These are phyloP conservation scores for Lindbergichthys nudifrons DNA, from an alignment of 2,797 vertebrate species.

Conservation along the genomic window DNA sequence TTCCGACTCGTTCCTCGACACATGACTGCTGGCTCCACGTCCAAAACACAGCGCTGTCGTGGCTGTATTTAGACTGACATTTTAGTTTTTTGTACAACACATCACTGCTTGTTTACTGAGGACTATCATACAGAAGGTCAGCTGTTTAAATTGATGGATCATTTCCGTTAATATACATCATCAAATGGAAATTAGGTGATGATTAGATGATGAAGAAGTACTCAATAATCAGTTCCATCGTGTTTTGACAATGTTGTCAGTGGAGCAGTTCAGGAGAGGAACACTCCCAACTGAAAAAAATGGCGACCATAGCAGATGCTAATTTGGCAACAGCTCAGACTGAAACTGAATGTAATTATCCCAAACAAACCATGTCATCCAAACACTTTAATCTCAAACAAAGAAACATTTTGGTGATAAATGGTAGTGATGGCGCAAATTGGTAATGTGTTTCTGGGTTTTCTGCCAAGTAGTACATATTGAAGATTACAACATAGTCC, in stretches of 20 bases:
- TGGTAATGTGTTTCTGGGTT: not conserved
- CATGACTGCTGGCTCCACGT: slow-evolving; percentile 50
- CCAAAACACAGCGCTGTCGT: slow-evolving; percentile 54
- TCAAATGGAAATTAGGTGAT: not conserved
- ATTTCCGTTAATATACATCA: not conserved
- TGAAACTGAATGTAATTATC: not conserved
- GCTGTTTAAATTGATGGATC: not conserved
- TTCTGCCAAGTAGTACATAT: not conserved
- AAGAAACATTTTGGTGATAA: not conserved
- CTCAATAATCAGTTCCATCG: not conserved
- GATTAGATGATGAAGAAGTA: not conserved
- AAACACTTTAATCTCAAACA: not conserved
- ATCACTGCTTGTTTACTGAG: not conserved
- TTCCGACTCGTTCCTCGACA: slow-evolving; percentile 63
- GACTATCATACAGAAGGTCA: not conserved
- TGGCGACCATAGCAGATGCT: not conserved
- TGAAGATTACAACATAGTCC: not conserved
- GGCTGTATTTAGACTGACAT: slow-evolving; percentile 33
- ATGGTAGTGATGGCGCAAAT: not conserved
- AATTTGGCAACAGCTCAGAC: not conserved
- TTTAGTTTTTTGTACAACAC: not conserved
- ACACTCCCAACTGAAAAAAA: not conserved
- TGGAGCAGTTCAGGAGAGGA: not conserved
- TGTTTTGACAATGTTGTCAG: too few relatives aligned
- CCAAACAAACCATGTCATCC: not conserved